These are phyloP conservation scores for Jordanella pulchra DNA, from an alignment of 2,797 vertebrate genomes.

Conservation along the genomic window DNA sequence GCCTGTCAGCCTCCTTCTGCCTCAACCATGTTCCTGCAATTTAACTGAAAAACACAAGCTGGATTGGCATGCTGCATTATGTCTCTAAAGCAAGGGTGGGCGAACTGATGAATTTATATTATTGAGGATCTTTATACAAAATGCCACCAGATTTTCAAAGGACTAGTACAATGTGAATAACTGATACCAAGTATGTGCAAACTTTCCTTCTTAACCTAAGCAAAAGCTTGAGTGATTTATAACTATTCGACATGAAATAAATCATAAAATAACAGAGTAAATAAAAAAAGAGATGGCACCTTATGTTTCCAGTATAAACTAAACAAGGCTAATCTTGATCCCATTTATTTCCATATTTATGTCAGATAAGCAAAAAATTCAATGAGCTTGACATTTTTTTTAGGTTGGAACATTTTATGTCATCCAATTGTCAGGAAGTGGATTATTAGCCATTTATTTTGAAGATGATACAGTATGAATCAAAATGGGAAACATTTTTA, in stretches of 20 bases:
- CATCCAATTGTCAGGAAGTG: background rate
- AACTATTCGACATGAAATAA: background rate
- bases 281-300: background rate
- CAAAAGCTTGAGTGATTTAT: slow-evolving; percentile 3
- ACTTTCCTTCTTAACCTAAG: background rate
- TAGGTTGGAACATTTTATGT: background rate
- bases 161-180: background rate
- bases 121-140: background rate
- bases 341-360: background rate
- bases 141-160: background rate
- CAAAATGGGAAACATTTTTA: background rate
- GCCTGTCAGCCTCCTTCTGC: slow-evolving; percentile 57
- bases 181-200: background rate
- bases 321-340: background rate
- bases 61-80: slow-evolving; percentile 56
- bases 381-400: background rate
- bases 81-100: slow-evolving; percentile 18
- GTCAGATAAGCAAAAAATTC: background rate
- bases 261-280: background rate
- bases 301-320: background rate
- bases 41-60: slow-evolving; percentile 67
- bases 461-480: background rate
- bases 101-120: slow-evolving; percentile 6
- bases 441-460: background rate
- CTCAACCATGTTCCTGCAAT: slow-evolving; percentile 33